A percentile compares a stretch with the other conserved stretches of the same genome.
These are phyloP conservation scores for Drosophila repletoides DNA, from an alignment of 1,140 invertebrate genomes.

Conservation along the genomic window DNA sequence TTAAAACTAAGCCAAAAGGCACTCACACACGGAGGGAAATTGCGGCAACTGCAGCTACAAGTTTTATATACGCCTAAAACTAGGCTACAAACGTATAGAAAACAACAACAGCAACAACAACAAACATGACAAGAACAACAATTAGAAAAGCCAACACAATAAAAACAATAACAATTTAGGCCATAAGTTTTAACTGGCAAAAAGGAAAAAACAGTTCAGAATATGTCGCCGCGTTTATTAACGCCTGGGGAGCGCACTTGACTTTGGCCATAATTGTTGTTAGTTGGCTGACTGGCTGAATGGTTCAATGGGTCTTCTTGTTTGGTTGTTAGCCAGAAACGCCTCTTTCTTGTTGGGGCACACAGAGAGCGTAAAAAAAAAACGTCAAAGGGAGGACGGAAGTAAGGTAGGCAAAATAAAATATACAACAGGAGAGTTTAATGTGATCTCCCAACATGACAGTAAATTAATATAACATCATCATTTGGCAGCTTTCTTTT, in stretches of 20 bases:
- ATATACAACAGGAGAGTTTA: constrained; percentile 17
- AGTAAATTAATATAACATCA: constrained; percentile 33
- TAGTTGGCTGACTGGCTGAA: background rate
- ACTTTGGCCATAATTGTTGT: constrained; percentile 30
- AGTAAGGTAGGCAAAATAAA: background rate
- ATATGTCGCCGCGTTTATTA: constrained; percentile 46
- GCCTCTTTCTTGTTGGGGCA: background rate
- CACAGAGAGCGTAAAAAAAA: background rate
- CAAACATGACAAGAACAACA: constrained; percentile 1
- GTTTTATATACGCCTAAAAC: constrained; percentile 51
- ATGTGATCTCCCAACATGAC: constrained; percentile 25
- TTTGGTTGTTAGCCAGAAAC: constrained; percentile 1
- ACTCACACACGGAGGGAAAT: constrained; percentile 1
- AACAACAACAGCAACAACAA: constrained; percentile 21
- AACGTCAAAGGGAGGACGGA: background rate
- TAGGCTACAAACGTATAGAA: constrained; percentile 46
- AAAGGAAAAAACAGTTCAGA: constrained; percentile 6
- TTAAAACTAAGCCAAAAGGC: background rate
- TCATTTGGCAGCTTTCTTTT: constrained; percentile 2
- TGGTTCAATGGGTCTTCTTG: background rate
- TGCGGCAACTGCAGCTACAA: constrained; percentile 41
- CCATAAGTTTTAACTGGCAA: constrained; percentile 52
- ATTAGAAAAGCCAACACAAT: constrained; percentile 10
- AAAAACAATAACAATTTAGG: constrained; percentile 6
- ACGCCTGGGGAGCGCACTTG: constrained; percentile 48